phyloP scores from a whole-genome alignment of 2,113 vertebrate species.

The Recurvirostra avosetta region DNA sequence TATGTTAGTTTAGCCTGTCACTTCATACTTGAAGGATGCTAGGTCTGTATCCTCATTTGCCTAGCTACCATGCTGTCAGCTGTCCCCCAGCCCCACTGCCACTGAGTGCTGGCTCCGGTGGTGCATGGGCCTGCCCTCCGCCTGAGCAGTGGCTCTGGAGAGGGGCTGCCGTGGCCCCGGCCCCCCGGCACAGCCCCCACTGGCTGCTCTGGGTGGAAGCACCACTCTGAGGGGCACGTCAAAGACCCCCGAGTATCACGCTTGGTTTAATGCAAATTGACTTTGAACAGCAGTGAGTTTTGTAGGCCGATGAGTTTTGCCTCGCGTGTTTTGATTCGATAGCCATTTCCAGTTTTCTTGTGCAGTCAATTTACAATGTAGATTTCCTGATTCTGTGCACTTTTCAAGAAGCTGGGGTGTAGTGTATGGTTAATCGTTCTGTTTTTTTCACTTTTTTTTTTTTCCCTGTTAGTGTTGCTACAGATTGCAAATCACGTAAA shows the following conservation, averaged over 20 bases:
- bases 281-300: background rate
- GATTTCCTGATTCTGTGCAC: background rate
- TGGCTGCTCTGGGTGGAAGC: background rate
- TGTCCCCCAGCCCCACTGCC: background rate
- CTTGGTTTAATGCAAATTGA: background rate
- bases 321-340: background rate
- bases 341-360: background rate
- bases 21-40: background rate
- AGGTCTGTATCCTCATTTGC: background rate
- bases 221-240: fast-evolving
- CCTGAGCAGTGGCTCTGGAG: background rate
- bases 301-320: background rate
- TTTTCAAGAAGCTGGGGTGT: conserved; percentile 20
- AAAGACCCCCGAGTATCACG: fast-evolving
- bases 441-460: background rate
- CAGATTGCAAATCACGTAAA: conserved; percentile 34
- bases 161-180: background rate
- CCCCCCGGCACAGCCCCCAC: background rate
- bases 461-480: conserved; percentile 38
- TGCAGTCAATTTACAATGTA: conserved; percentile 13
- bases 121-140: background rate
- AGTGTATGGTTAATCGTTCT: background rate
- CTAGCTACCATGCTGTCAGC: background rate
- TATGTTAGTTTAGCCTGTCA: background rate
- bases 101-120: background rate